Base-by-base conservation (phyloP, 2,888 invertebrate species). In the Hirudinaria manillensis region DNA sequence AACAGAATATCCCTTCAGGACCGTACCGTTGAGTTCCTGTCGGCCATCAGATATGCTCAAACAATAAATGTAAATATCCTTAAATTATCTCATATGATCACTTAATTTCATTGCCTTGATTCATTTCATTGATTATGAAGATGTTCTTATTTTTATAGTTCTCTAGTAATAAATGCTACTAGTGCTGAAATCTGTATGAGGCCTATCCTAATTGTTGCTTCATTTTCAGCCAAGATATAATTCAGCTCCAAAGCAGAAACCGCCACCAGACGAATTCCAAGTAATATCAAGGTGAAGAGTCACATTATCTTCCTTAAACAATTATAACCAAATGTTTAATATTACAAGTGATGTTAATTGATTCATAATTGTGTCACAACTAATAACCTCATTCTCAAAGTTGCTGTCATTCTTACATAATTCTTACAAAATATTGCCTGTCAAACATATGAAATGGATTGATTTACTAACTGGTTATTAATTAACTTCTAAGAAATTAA, bases 1-100 rank as follows among this genome's bases (percentile, higher is more conserved):
- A 29, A n/a, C 24, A 7, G 61, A 61, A 61, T 61, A 61, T 61
- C 61, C 29, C 21, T 24, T 13, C 72, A 56, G 19, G 72, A 72
- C 56, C 16, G 72, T 32, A 72, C 56, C 24, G 27, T 24, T n/a
- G 72, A 72, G 56, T 72, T 72, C 27, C n/a, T 34, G 56, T 55
- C 72, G 2, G 72, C 56, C 72, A 72, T 72, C 29, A 72, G 56
- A 61, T 72, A 55, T 13, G 55, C 56, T 32, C 72, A 72, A 55
- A 53, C 61, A 19, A 56, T 56, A 72, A 55, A 72, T 55, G 72
- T 72, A 4, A 34, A 7, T 51, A 38, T 10, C 32, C 21, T 32
- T 51, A 0, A n/a, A 53, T 32, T 24, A 55, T n/a, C 19, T 51
- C 21, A 19, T 65, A 16, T 38, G 24, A n/a, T n/a, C n/a, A 45